Percentiles rank a stretch among this genome's conserved stretches.
Evolutionary conservation across 37 sponge, comb jelly and placozoan genomes (phyloP).

Genomic region (Chondrosia reniformis): DNA sequence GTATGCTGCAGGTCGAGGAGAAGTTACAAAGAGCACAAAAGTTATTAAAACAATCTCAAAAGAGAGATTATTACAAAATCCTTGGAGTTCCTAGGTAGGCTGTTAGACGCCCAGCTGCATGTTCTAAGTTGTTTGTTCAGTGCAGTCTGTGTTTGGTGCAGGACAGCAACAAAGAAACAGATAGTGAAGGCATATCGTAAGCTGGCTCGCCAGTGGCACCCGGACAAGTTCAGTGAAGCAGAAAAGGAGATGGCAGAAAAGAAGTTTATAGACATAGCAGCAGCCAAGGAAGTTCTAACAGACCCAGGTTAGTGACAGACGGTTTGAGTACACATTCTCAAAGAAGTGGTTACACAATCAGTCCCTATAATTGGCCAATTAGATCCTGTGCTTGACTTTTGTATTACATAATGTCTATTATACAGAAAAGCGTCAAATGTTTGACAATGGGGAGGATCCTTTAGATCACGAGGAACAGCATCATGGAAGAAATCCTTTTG

Average conservation of each 20-base stretch:
- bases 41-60: conserved; percentile 91
- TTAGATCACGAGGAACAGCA: conserved; percentile 84
- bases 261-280: conserved; percentile 98
- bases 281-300: conserved; percentile 96
- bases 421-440: conserved; percentile 82
- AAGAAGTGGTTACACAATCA: too few species aligned
- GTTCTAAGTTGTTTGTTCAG: neutral
- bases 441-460: conserved; percentile 98
- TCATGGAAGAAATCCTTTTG: conserved; percentile 68
- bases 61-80: conserved; percentile 98
- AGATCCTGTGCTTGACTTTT: too few species aligned
- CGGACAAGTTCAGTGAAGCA: conserved; percentile 84
- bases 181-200: conserved; percentile 94
- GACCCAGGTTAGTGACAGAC: conserved; percentile 62
- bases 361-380: too few species aligned
- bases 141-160: conserved; percentile 9
- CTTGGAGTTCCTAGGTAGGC: conserved; percentile 85
- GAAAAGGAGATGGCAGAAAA: conserved; percentile 92
- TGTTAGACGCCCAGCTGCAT: conserved; percentile 2
- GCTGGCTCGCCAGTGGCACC: conserved; percentile 90
- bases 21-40: conserved; percentile 89
- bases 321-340: too few species aligned
- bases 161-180: conserved; percentile 77
- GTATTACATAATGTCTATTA: too few species aligned
- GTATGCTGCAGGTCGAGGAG: conserved; percentile 62